Evolutionary conservation across 2,888 invertebrate species (phyloP).

Genomic region (Labia minor): DNA sequence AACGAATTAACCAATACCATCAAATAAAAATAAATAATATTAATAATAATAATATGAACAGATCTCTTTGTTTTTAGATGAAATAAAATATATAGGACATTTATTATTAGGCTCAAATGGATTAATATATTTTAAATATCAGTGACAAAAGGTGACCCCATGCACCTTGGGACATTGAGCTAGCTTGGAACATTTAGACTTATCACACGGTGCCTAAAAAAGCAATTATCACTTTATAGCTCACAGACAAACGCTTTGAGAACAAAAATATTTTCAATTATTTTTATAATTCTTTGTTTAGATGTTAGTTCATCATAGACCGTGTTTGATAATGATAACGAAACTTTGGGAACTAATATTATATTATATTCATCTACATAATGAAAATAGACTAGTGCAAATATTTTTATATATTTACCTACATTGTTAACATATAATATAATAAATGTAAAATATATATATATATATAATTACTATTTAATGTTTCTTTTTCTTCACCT

Average conservation of each 20-base stretch:
- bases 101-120: conserved; percentile 4
- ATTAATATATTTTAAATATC: conserved; percentile 7
- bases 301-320: conserved; percentile 1
- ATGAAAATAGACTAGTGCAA: conserved; percentile 4
- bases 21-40: neutral
- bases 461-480: neutral
- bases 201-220: conserved; percentile 8
- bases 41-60: neutral
- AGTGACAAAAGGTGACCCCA: neutral
- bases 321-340: neutral
- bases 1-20: neutral
- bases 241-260: neutral
- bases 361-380: conserved; percentile 9
- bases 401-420: conserved; percentile 13
- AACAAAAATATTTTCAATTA: neutral
- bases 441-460: neutral
- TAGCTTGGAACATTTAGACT: conserved; percentile 1
- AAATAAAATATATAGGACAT: neutral
- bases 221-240: neutral
- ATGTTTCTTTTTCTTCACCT: neutral
- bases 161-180: neutral
- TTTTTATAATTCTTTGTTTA: neutral
- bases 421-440: conserved; percentile 13
- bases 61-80: neutral
- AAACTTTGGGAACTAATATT: neutral